phyloP scores from a whole-genome alignment of 2,797 vertebrate species.

The Sebastes paucispinis region DNA sequence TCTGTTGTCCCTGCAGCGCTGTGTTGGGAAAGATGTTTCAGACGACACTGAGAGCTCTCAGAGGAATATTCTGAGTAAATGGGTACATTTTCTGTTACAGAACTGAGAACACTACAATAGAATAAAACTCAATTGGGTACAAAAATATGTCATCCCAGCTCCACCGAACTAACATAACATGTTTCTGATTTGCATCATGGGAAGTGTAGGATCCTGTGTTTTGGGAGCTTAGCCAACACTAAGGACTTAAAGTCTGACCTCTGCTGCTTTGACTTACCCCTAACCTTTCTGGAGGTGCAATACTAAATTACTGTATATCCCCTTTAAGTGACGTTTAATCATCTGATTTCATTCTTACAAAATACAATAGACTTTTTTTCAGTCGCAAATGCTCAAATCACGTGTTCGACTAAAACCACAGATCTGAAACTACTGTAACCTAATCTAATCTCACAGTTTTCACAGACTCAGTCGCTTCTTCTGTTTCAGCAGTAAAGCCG shows the following conservation, averaged over 20 bases:
- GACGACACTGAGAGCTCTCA: too few species aligned
- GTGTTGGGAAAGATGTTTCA: too few species aligned
- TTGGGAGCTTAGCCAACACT: background rate
- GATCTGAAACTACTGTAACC: background rate
- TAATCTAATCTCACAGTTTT: constrained; percentile 9
- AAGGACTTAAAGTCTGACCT: background rate
- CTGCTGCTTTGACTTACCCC: background rate
- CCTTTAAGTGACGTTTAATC: background rate
- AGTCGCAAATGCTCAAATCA: background rate
- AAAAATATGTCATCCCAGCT: too few species aligned
- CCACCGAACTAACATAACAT: background rate
- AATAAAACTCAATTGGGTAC: too few species aligned
- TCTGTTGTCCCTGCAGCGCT: too few species aligned
- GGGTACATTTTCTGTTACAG: too few species aligned
- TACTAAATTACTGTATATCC: background rate
- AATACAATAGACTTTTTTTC: background rate
- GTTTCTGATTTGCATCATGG: background rate
- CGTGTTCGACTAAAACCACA: background rate
- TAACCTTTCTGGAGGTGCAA: background rate
- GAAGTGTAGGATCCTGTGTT: background rate
- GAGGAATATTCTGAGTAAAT: too few species aligned
- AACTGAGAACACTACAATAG: too few species aligned
- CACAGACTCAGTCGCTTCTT: constrained; percentile 15
- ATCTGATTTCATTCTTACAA: background rate
- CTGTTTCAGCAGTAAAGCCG: background rate